Conservation (phyloP, 2,888 invertebrate species). For the Cistogaster globosa region DNA sequence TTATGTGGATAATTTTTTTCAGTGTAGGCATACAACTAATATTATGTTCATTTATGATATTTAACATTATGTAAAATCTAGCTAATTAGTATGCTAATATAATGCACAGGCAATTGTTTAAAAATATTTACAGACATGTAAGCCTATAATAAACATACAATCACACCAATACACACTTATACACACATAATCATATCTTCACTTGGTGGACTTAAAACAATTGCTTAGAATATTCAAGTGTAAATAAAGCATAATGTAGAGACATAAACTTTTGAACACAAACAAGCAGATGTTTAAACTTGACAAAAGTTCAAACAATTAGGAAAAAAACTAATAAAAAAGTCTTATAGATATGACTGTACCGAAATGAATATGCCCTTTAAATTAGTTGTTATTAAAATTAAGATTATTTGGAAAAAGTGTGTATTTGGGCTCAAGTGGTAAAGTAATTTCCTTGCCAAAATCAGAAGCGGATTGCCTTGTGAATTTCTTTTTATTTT, state of each 20-base stretch:
- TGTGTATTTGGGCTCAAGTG: no score
- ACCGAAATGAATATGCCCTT: no score
- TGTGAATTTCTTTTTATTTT: no score
- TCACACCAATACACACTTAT: not conserved
- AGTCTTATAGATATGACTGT: no score
- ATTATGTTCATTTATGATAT: slow-evolving; percentile 41
- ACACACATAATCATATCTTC: not conserved
- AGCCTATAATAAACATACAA: not conserved
- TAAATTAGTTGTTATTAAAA: no score
- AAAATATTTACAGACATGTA: not conserved
- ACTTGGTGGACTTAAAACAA: slow-evolving; percentile 17
- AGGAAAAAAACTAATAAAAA: not conserved
- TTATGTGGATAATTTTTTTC: no score
- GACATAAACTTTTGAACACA: slow-evolving; percentile 35
- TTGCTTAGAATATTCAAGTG: slow-evolving; percentile 63
- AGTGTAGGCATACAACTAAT: slow-evolving; percentile 7
- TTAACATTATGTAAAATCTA: slow-evolving; percentile 49
- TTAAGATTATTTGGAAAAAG: no score
- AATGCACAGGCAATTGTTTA: slow-evolving; percentile 16
- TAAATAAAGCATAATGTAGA: slow-evolving; percentile 65
- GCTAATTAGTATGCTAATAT: slow-evolving; percentile 67
- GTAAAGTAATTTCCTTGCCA: no score
- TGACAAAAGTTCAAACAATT: slow-evolving; percentile 22
- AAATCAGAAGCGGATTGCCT: no score
- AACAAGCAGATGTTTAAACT: not conserved